phyloP scores from a whole-genome alignment of 2,797 vertebrate species.

The Syndactyla subalaris region DNA sequence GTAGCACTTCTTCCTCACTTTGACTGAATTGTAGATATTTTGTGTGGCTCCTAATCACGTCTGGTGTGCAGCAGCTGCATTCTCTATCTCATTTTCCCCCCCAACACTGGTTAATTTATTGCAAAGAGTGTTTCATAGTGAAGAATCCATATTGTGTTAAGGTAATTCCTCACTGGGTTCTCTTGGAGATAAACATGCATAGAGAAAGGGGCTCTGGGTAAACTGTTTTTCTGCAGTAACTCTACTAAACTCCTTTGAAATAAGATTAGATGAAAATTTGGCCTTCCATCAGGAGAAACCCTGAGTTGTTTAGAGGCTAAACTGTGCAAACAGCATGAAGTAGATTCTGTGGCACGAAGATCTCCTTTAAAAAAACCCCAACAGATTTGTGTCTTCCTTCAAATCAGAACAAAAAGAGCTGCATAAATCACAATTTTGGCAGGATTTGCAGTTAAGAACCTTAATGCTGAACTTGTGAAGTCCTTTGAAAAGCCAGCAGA shows the following conservation, averaged over 20 bases:
- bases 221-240: background rate
- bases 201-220: background rate
- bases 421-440: conserved; percentile 3
- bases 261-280: background rate
- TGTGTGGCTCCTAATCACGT: background rate
- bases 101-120: background rate
- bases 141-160: background rate
- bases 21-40: background rate
- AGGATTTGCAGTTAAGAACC: background rate
- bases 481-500: background rate
- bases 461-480: background rate
- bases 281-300: conserved; percentile 8
- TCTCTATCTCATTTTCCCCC: background rate
- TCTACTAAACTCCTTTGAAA: background rate
- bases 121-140: background rate
- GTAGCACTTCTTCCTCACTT: background rate
- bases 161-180: background rate
- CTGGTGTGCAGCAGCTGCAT: background rate
- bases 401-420: conserved; percentile 21
- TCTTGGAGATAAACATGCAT: background rate
- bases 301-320: conserved; percentile 32
- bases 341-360: conserved; percentile 11
- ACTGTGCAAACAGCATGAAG: conserved; percentile 24
- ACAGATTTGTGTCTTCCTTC: conserved; percentile 37
- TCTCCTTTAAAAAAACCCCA: background rate